These are phyloP conservation scores for Corydoras maculifer DNA, from an alignment of 2,113 vertebrate species.

Conservation along the genomic window DNA sequence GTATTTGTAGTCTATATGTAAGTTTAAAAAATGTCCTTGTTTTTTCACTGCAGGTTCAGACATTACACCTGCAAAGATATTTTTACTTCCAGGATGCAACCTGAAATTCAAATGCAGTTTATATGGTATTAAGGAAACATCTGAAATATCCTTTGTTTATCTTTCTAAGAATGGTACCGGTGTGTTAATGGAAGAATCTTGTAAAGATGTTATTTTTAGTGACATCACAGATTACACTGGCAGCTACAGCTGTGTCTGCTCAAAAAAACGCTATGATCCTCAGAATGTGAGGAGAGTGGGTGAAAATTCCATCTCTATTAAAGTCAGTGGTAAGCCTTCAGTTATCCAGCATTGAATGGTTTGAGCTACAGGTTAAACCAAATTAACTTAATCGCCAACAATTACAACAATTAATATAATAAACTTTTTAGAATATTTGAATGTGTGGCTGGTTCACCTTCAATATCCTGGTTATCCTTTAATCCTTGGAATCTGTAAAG, in stretches of 20 bases:
- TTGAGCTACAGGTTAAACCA: too few relatives aligned
- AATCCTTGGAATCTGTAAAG: background rate
- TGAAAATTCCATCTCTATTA: constrained; percentile 2
- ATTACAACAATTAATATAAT: too few relatives aligned
- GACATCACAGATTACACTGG: constrained; percentile 31
- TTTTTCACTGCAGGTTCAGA: constrained; percentile 20
- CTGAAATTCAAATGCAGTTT: constrained; percentile 45
- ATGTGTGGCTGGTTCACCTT: too few relatives aligned
- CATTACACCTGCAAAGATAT: constrained; percentile 39
- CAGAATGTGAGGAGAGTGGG: background rate
- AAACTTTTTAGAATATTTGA: too few relatives aligned
- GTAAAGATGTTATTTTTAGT: constrained; percentile 26
- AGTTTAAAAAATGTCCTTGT: background rate
- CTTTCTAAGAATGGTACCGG: constrained; percentile 38
- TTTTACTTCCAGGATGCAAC: constrained; percentile 17
- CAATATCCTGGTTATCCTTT: too few relatives aligned
- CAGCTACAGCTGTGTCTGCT: constrained; percentile 48
- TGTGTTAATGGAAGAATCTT: constrained; percentile 19
- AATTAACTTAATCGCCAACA: too few relatives aligned
- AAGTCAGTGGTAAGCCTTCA: constrained; percentile 1
- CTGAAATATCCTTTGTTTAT: constrained; percentile 18
- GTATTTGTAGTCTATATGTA: background rate
- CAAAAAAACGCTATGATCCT: background rate
- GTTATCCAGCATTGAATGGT: too few relatives aligned
- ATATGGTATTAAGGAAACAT: constrained; percentile 17